These are phyloP conservation scores for Caenorhabditis japonica DNA, from an alignment of 2,888 invertebrate genomes.

Conservation along the genomic window DNA sequence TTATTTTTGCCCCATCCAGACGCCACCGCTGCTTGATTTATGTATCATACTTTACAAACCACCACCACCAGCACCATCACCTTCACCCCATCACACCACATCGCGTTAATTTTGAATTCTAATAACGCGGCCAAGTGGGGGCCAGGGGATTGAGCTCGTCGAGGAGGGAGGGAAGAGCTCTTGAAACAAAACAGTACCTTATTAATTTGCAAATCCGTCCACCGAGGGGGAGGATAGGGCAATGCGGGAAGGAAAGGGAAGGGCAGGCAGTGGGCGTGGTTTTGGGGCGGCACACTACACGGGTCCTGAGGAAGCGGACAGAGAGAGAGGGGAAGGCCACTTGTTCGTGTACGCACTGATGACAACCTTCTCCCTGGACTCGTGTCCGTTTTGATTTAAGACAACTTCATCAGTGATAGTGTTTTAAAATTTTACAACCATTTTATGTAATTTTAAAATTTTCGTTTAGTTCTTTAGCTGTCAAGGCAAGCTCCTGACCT, in stretches of 20 bases:
- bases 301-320: neutral
- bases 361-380: neutral
- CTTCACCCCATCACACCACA: neutral
- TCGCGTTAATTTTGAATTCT: conserved; percentile 19
- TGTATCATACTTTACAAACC: conserved; percentile 53
- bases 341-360: conserved; percentile 35
- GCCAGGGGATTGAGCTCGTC: too few species aligned
- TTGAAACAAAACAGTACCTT: conserved; percentile 37
- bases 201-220: conserved; percentile 50
- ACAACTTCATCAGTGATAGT: too few species aligned
- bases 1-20: too few species aligned
- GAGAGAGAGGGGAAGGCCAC: conserved; percentile 38
- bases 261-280: conserved; percentile 4
- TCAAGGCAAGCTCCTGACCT: neutral
- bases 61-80: conserved; percentile 24
- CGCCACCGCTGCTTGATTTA: conserved; percentile 42
- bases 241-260: conserved; percentile 1
- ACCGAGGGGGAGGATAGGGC: conserved; percentile 14
- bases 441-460: neutral
- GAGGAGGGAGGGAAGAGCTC: conserved; percentile 26
- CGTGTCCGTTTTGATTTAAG: conserved; percentile 26
- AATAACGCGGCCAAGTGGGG: conserved; percentile 35
- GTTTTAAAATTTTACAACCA: neutral
- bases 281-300: conserved; percentile 17
- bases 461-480: neutral